Evolutionary conservation across 2,113 vertebrate species (phyloP).

Genomic region (Cardinalis cardinalis): DNA sequence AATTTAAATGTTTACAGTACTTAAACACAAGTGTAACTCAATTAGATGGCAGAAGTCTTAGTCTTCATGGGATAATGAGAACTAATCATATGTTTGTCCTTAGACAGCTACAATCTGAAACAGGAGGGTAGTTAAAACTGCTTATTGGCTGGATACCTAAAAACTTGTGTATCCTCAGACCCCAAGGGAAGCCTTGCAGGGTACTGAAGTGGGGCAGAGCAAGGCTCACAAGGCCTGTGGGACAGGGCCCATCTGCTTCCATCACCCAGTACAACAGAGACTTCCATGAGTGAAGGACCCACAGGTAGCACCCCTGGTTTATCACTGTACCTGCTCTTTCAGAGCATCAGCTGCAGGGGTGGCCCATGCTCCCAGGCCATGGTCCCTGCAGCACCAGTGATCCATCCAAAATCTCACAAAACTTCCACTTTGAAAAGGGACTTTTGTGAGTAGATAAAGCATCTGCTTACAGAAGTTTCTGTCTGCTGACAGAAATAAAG

Average conservation of each 20-base stretch:
- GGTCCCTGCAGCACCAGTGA: background rate
- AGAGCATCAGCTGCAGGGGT: background rate
- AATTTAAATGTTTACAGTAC: constrained; percentile 9
- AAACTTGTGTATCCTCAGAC: background rate
- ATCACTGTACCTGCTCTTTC: background rate
- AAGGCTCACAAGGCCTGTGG: background rate
- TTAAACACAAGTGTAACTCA: constrained; percentile 9
- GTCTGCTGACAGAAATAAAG: background rate
- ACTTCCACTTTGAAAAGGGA: background rate
- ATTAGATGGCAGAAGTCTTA: background rate
- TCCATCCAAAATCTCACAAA: background rate
- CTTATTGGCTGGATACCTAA: background rate
- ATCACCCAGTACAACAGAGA: background rate
- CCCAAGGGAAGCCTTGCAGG: background rate
- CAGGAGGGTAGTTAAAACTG: background rate
- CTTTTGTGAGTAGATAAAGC: background rate
- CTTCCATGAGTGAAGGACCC: background rate
- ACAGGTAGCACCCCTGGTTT: background rate
- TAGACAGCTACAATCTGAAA: background rate
- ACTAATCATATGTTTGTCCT: background rate
- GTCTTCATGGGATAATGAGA: background rate
- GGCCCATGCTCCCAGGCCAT: background rate
- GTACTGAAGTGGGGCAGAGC: background rate
- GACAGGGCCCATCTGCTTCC: background rate
- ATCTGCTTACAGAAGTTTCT: background rate